Percentiles rank a stretch among this genome's conserved stretches.
Conservation (phyloP, 2,888 invertebrate genomes). For the Esperia sulphurella region DNA sequence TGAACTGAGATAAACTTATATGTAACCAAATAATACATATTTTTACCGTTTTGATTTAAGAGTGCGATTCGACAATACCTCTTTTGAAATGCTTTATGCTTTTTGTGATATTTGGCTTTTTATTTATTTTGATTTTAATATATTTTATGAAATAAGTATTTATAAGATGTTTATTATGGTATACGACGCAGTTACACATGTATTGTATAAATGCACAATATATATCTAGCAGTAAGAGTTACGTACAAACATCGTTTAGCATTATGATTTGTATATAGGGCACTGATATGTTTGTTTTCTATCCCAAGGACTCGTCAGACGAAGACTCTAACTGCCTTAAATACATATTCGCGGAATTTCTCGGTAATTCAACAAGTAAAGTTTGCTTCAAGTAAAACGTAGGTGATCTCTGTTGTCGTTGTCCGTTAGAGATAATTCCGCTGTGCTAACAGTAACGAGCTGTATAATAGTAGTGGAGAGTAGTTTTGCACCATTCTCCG, state of each 20-base stretch:
- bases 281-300: slow-evolving; percentile 58
- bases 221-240: slow-evolving; percentile 15
- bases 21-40: slow-evolving; percentile 3
- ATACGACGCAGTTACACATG: slow-evolving; percentile 27
- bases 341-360: slow-evolving; percentile 83
- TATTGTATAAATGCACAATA: slow-evolving; percentile 34
- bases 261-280: slow-evolving; percentile 17
- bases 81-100: slow-evolving; percentile 57
- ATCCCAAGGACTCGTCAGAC: slow-evolving; percentile 67
- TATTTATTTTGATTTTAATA: slow-evolving; percentile 47
- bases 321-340: slow-evolving; percentile 84
- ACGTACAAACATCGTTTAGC: neutral
- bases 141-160: slow-evolving; percentile 17
- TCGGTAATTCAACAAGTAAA: slow-evolving; percentile 73
- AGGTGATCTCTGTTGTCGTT: slow-evolving; percentile 68
- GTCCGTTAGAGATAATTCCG: slow-evolving; percentile 50
- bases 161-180: slow-evolving; percentile 19
- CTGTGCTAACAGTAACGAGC: slow-evolving; percentile 36
- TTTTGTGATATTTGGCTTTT: slow-evolving; percentile 75
- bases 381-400: slow-evolving; percentile 43
- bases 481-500: slow-evolving; percentile 39
- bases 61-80: slow-evolving; percentile 23
- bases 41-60: slow-evolving; percentile 7
- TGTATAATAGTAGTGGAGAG: slow-evolving; percentile 35
- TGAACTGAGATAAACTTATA: slow-evolving; percentile 17